phyloP scores from a whole-genome alignment of 2,888 invertebrate species.

The Pheosia gnoma region DNA sequence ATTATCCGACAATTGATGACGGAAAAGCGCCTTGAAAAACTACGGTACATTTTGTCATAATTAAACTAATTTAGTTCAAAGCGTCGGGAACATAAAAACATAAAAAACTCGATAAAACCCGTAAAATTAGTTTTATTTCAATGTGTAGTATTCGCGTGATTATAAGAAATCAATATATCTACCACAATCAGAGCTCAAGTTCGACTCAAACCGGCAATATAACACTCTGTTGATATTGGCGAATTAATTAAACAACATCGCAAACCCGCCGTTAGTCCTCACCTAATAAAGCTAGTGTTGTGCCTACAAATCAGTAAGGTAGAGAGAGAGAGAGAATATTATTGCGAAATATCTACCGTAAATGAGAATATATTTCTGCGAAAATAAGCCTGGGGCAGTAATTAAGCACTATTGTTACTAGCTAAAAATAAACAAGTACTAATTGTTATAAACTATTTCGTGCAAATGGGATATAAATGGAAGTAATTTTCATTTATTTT shows the following conservation, averaged over 20 bases:
- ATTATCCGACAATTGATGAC: no score
- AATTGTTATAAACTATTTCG: no score
- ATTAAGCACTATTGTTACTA: not conserved
- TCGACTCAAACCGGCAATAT: not conserved
- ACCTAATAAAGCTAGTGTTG: slow-evolving; percentile 7
- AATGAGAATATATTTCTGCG: slow-evolving; percentile 1
- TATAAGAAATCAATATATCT: not conserved
- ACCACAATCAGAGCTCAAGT: not conserved
- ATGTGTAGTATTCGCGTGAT: no score
- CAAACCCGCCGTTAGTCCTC: not conserved
- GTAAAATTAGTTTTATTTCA: no score
- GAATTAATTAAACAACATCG: slow-evolving; percentile 7
- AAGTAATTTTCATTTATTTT: no score
- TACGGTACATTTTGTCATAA: no score
- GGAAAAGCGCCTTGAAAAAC: no score
- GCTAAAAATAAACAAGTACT: no score
- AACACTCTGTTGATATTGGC: slow-evolving; percentile 6
- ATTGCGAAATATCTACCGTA: not conserved
- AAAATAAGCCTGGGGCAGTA: not conserved
- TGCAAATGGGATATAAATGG: no score
- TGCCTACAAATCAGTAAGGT: not conserved
- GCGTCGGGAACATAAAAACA: no score
- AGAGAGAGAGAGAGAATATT: not conserved
- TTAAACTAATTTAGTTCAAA: no score
- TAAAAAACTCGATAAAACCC: no score